Evolutionary conservation across 2,113 vertebrate species (phyloP).

Genomic region (Sterna hirundo): DNA sequence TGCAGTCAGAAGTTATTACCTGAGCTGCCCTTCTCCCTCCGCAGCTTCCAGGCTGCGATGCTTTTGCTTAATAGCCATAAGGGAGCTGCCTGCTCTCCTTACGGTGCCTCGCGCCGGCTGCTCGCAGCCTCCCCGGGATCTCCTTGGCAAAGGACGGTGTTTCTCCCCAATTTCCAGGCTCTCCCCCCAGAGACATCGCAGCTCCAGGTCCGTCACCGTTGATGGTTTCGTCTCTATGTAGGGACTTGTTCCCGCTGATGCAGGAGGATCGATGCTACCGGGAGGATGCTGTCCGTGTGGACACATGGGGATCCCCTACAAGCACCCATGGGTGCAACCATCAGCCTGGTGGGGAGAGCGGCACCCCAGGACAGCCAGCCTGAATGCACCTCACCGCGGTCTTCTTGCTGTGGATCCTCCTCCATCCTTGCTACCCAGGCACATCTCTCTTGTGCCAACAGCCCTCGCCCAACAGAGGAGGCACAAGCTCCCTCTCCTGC

Average conservation of each 20-base stretch:
- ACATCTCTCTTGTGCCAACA: not conserved
- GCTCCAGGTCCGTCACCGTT: not conserved
- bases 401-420: not conserved
- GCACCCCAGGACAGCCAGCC: not conserved
- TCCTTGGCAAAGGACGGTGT: accelerated
- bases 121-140: accelerated
- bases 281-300: not conserved
- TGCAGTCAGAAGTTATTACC: not conserved
- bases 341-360: not conserved
- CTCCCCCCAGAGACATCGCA: not conserved
- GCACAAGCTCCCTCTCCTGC: not conserved
- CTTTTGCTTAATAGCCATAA: not conserved
- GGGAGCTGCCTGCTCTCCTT: not conserved
- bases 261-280: accelerated
- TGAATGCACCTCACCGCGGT: not conserved
- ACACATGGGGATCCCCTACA: accelerated
- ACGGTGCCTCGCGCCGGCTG: not conserved
- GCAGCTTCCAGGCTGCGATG: not conserved
- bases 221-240: accelerated
- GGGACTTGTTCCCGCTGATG: accelerated
- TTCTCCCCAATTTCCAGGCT: not conserved
- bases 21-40: not conserved
- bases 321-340: not conserved
- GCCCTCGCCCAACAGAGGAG: not conserved
- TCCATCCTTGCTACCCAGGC: not conserved